Evolutionary conservation across 2,888 invertebrate genomes (phyloP).

Genomic region (Lasioglossum vierecki): DNA sequence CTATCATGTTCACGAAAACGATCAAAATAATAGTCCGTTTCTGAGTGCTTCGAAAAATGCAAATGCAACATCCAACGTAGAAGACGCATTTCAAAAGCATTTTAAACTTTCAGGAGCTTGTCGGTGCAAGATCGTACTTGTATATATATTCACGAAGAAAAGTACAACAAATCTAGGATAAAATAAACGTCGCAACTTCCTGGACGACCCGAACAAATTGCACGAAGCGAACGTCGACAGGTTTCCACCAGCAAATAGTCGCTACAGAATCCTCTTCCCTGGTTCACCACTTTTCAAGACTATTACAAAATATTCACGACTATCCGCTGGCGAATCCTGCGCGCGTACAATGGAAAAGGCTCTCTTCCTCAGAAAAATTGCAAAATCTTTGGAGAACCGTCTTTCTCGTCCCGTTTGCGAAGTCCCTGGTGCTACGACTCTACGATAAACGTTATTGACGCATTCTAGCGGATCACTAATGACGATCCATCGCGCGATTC

Average conservation of each 20-base stretch:
- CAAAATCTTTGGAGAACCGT: background rate
- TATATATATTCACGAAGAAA: no score
- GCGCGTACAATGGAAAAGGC: background rate
- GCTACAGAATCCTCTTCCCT: background rate
- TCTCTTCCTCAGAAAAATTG: background rate
- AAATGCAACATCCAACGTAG: background rate
- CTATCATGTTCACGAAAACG: background rate
- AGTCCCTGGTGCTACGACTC: conserved; percentile 51
- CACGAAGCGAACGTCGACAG: background rate
- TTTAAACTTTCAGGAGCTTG: background rate
- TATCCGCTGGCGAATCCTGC: conserved; percentile 4
- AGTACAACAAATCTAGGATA: background rate
- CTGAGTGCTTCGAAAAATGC: background rate
- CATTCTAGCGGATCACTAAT: conserved; percentile 42
- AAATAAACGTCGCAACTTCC: background rate
- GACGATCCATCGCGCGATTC: conserved; percentile 40
- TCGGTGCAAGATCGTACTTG: background rate
- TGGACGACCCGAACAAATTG: background rate
- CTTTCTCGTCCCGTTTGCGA: conserved; percentile 29
- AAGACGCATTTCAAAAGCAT: background rate
- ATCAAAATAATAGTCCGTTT: background rate
- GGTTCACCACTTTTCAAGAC: background rate
- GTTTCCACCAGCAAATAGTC: background rate
- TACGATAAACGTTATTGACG: conserved; percentile 56
- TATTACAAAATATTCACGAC: conserved; percentile 13